Evolutionary conservation across 2,797 vertebrate genomes (phyloP), one percentile per base, ranked within the genome.

Genomic region (Oreochromis mossambicus): DNA sequence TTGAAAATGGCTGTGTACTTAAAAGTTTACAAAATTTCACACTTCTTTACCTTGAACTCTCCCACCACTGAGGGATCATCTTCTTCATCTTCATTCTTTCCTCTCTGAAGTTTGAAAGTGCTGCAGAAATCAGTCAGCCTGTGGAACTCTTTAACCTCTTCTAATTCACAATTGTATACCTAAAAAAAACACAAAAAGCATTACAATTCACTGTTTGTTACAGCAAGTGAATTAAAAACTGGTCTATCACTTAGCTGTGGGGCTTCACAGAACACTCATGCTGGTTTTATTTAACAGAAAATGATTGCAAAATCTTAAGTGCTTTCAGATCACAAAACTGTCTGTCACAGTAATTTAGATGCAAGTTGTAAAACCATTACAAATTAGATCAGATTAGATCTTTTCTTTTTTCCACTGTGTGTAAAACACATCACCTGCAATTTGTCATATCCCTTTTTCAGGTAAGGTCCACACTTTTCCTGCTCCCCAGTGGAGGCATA

Each of bases 61-160:
- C 99, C 99, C 9, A 98, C 99, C 77, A 99, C 97, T 9, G 97
- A 96, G 0, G 98, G 98, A 61, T 99, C 98, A 4, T 99, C 97
- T 5, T 97, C 96, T 3, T 97, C 97, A 10, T 97, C 96, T 3
- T 96, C 96, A 8, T 92, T 96, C 92, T 98, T 99, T 70, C 99
- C 99, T 89, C 98, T 95, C 89, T 96, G 96, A 15, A 99, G 95
- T 92, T 98, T 98, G 92, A 99, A 99, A 32, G 98, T 99, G 84
- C 96, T 96, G 86, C 98, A 99, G 96, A 99, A 99, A 90, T 99
- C 99, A 21, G 96, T 98, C 84, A 99, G 95, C 19, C 96, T 96
- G 48, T 95, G 94, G 87, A 98, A 99, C 91, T 98, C 95, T 2
- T 90, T 58, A 3, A 97, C 95, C 10, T 97, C 93, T 88, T 99